These are phyloP conservation scores for Columba livia DNA, from an alignment of 2,113 vertebrate species.

Conservation along the genomic window DNA sequence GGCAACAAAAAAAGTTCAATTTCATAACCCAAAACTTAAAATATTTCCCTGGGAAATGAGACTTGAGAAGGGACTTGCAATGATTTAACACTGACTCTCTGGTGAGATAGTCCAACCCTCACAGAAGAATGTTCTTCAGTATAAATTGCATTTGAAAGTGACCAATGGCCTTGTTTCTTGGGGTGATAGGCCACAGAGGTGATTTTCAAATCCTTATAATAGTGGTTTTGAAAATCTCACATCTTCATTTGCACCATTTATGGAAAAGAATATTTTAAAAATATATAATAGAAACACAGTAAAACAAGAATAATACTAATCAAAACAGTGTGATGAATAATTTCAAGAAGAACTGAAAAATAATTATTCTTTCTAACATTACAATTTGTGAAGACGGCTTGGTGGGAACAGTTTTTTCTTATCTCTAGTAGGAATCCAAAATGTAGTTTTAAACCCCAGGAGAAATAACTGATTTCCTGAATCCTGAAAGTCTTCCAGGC, in stretches of 20 bases:
- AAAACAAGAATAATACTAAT: neutral
- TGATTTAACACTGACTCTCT: neutral
- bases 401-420: neutral
- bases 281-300: neutral
- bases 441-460: neutral
- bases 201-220: neutral
- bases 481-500: constrained; percentile 4
- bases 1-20: neutral
- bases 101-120: neutral
- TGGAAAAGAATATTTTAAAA: neutral
- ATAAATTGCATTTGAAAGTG: neutral
- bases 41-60: neutral
- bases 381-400: neutral
- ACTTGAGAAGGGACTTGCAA: neutral
- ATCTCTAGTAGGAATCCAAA: constrained; percentile 5
- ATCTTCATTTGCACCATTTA: neutral
- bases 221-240: neutral
- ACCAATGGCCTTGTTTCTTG: neutral
- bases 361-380: neutral
- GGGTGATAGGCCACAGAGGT: neutral
- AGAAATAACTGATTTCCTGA: constrained; percentile 26
- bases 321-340: neutral
- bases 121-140: neutral
- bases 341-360: neutral
- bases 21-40: neutral